These are phyloP conservation scores for Ischnura elegans DNA, from an alignment of 2,888 invertebrate species.

Conservation along the genomic window DNA sequence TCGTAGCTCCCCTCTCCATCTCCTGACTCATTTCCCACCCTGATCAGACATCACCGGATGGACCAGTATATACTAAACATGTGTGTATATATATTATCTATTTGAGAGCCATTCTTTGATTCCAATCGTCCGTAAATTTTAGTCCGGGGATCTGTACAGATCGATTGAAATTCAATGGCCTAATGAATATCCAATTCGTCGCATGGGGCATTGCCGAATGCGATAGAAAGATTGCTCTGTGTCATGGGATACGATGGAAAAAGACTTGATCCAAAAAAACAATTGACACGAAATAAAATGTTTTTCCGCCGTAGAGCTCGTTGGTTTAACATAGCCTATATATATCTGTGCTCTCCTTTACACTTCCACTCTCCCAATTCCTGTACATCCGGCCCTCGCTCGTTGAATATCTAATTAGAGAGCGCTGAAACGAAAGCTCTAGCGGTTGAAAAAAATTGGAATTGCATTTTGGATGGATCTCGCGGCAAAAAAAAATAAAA, in stretches of 20 bases:
- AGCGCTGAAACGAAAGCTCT: slow-evolving; percentile 16
- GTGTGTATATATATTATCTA: background rate
- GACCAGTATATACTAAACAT: background rate
- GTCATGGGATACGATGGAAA: background rate
- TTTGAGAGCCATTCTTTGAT: slow-evolving; percentile 20
- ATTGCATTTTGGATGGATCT: slow-evolving; percentile 13
- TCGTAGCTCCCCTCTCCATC: background rate
- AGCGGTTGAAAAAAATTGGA: background rate
- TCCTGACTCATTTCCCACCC: background rate
- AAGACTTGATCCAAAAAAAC: slow-evolving; percentile 43
- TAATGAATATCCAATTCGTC: slow-evolving; percentile 55
- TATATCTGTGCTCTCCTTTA: background rate
- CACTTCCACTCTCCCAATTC: background rate
- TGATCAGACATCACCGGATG: background rate
- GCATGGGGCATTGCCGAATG: slow-evolving; percentile 6
- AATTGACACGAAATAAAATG: slow-evolving; percentile 52
- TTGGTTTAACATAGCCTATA: background rate
- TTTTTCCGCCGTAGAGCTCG: background rate
- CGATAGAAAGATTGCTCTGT: background rate
- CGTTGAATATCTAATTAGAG: slow-evolving; percentile 45
- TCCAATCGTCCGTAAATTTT: slow-evolving; percentile 29
- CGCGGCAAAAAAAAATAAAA: background rate
- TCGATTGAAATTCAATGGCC: slow-evolving; percentile 45
- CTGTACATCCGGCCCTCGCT: background rate
- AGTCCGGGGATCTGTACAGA: background rate